Evolutionary conservation across 2,888 invertebrate genomes (phyloP).

Genomic region (Ganaspis brasiliensis): DNA sequence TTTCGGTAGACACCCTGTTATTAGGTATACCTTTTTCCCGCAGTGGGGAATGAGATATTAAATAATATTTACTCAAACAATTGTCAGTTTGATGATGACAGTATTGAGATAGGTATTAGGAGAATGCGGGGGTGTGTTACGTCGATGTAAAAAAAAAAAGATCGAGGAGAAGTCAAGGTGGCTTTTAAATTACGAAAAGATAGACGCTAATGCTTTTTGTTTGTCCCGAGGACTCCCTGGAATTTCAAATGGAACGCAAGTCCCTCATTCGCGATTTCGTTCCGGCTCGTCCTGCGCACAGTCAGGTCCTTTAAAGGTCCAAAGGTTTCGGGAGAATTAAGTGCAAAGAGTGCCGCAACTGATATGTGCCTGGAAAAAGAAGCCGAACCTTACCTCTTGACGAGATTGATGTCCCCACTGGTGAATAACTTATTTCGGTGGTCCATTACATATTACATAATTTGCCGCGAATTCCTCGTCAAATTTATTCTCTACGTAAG

Average conservation of each 20-base stretch:
- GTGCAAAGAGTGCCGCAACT: slow-evolving; percentile 42
- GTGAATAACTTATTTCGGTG: slow-evolving; percentile 34
- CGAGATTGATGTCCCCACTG: slow-evolving; percentile 18
- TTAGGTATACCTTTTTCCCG: no score
- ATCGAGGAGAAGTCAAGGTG: slow-evolving; percentile 44
- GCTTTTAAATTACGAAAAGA: slow-evolving; percentile 57
- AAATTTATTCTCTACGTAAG: not conserved
- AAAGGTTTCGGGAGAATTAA: slow-evolving; percentile 41
- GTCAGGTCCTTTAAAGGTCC: slow-evolving; percentile 39
- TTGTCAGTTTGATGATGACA: no score
- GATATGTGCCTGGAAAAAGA: slow-evolving; percentile 31
- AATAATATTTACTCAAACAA: no score
- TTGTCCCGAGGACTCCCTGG: slow-evolving; percentile 61
- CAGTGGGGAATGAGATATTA: no score
- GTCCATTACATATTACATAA: slow-evolving; percentile 28
- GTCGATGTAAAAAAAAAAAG: slow-evolving; percentile 50
- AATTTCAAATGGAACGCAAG: slow-evolving; percentile 61
- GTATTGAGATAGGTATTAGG: not conserved
- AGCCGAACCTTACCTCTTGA: slow-evolving; percentile 17
- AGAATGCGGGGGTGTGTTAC: slow-evolving; percentile 42
- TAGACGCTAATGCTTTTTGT: slow-evolving; percentile 64
- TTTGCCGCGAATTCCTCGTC: not conserved
- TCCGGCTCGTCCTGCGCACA: slow-evolving; percentile 35
- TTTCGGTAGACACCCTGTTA: no score
- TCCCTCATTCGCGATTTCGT: slow-evolving; percentile 49